Percentiles rank a stretch among this genome's conserved stretches.
phyloP scores from a whole-genome alignment of 2,797 vertebrate genomes.

The Alectoris magna region DNA sequence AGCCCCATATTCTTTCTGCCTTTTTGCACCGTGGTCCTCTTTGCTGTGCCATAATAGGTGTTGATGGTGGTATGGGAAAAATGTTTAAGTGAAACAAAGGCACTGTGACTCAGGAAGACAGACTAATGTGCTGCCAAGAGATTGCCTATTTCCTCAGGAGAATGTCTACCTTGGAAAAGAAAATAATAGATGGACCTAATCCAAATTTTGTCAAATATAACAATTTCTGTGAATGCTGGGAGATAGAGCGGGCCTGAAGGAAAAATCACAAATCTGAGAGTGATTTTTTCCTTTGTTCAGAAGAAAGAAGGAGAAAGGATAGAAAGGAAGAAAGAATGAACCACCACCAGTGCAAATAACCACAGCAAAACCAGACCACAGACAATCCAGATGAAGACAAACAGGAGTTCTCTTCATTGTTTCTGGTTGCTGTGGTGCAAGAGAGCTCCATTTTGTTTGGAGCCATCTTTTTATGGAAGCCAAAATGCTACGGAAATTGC shows the following conservation, averaged over 20 bases:
- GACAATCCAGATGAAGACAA: neutral
- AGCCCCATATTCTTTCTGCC: neutral
- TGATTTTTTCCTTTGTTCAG: neutral
- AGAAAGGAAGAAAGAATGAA: neutral
- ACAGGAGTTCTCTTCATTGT: neutral
- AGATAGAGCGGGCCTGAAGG: neutral
- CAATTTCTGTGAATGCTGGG: neutral
- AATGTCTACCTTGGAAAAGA: neutral
- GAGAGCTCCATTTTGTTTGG: neutral
- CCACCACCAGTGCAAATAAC: neutral
- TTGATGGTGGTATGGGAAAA: neutral
- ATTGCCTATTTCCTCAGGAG: neutral
- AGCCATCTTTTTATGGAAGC: neutral
- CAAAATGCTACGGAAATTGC: neutral
- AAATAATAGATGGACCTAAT: neutral
- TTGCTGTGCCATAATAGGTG: neutral
- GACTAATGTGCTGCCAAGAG: neutral
- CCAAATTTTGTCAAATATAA: neutral
- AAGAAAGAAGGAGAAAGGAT: neutral
- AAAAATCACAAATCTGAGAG: neutral
- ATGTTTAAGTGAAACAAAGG: neutral
- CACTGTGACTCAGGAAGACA: neutral
- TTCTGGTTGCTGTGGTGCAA: neutral
- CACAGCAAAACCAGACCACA: neutral
- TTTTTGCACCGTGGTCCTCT: neutral